Base-by-base conservation (phyloP, 2,113 vertebrate genomes). In the Picathartes gymnocephalus region DNA sequence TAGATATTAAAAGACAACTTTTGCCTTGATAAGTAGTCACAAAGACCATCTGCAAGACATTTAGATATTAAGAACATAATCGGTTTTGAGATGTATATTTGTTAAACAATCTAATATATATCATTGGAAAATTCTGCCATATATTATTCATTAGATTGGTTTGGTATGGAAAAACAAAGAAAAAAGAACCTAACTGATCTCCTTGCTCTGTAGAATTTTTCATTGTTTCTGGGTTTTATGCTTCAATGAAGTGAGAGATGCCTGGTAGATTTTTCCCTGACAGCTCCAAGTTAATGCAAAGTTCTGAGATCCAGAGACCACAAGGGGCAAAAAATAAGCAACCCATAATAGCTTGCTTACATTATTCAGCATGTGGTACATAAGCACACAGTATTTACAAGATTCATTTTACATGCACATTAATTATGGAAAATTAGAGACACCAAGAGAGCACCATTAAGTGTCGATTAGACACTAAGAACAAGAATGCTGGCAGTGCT, bases 401-500 rank as follows among this genome's bases (percentile, higher is more conserved):
- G 88, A n/a, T 76, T 97, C 62, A 92, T 97, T 97, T 96, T 93
- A 90, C 70, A 88, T 87, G 60, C 78, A 96, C 90, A 96, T 97
- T 97, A 97, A 97, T 97, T 97, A 96, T 62, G 42, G 86, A 96
- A 97, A 97, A 97, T 97, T 95, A 97, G 91, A 95, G 57, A 76
- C 56, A 92, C 70, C 78, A 74, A 93, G 82, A 96, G 97, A 93
- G 92, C 54, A 30, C 58, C 84, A 95, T 96, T 97, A 97, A 97
- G 85, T 54, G 30, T 68, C 77, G 16, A 96, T 98, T 96, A 97
- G 84, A 96, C 77, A 95, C 81, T 86, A 92, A 94, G 96, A 97
- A 94, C 94, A 93, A 86, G 94, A 93, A 77, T 81, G 95, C 82
- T 94, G 91, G 92, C 93, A 90, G 93, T 47, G 77, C 54, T 85